Percentiles rank a stretch among this genome's conserved stretches.
phyloP scores from a whole-genome alignment of 2,797 vertebrate species.

The Crossoptilon crossoptilon region DNA sequence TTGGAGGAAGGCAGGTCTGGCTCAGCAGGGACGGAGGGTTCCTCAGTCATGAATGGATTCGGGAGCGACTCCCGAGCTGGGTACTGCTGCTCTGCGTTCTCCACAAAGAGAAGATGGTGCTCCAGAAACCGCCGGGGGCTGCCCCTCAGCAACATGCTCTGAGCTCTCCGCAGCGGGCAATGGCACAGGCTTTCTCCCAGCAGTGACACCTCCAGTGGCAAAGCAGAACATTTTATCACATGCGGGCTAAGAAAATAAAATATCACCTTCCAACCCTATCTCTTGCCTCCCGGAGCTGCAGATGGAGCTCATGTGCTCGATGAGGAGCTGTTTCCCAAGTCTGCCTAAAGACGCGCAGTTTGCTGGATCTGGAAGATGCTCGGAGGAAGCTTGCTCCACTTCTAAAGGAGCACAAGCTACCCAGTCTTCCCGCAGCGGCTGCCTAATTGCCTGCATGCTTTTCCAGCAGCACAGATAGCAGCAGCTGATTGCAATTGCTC shows the following conservation, averaged over 20 bases:
- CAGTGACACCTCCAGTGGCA: constrained; percentile 42
- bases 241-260: neutral
- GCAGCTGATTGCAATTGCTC: accelerated
- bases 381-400: neutral
- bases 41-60: constrained; percentile 75
- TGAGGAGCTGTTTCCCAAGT: neutral
- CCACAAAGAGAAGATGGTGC: constrained; percentile 55
- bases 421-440: neutral
- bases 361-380: neutral
- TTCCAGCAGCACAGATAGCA: neutral
- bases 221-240: constrained; percentile 30
- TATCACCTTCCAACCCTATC: neutral
- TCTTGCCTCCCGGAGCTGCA: neutral
- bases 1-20: constrained; percentile 60
- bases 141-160: constrained; percentile 71
- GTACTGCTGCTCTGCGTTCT: constrained; percentile 36
- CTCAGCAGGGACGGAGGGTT: constrained; percentile 43
- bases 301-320: neutral
- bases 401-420: neutral
- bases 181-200: neutral
- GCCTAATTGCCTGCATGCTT: accelerated
- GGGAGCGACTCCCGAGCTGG: constrained; percentile 35
- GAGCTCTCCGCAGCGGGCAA: neutral
- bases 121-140: constrained; percentile 48
- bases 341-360: neutral